These are phyloP conservation scores for Diceros bicornis DNA, from an alignment of 2,797 vertebrate genomes.

Conservation along the genomic window DNA sequence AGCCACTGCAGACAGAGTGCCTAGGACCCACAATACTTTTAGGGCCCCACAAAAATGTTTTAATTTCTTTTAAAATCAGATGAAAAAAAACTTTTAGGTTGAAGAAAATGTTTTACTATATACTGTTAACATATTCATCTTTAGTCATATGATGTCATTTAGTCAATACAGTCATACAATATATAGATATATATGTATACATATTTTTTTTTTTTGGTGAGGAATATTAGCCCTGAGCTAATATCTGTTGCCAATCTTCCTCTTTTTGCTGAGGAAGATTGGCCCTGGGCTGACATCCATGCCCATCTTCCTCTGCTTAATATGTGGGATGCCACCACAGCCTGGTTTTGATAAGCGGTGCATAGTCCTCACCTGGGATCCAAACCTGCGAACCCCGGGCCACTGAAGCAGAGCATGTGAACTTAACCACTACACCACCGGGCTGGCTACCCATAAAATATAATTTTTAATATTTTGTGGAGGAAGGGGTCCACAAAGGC, in stretches of 20 bases:
- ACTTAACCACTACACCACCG: too few species aligned
- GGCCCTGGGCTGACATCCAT: too few species aligned
- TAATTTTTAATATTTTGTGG: not conserved
- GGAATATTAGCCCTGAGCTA: too few species aligned
- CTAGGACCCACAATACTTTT: not conserved
- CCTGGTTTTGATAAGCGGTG: too few species aligned
- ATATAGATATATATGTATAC: not conserved
- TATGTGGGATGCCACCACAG: too few species aligned
- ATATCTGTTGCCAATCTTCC: too few species aligned
- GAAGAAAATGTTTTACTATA: not conserved
- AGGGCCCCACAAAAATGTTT: not conserved
- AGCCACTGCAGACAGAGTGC: not conserved
- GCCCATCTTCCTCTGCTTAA: too few species aligned
- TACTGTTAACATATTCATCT: not conserved
- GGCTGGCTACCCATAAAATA: not conserved
- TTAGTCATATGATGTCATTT: not conserved
- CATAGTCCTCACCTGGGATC: too few species aligned
- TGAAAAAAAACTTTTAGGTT: not conserved
- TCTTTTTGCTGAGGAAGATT: too few species aligned
- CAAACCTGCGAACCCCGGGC: too few species aligned
- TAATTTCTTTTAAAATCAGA: conserved; percentile 47
- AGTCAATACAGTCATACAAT: not conserved
- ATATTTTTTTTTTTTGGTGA: too few species aligned
- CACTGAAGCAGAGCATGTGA: too few species aligned
- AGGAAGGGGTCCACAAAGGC: not conserved